Base-by-base conservation (phyloP, 2,113 vertebrate genomes). In the Ceyx margarethae region DNA sequence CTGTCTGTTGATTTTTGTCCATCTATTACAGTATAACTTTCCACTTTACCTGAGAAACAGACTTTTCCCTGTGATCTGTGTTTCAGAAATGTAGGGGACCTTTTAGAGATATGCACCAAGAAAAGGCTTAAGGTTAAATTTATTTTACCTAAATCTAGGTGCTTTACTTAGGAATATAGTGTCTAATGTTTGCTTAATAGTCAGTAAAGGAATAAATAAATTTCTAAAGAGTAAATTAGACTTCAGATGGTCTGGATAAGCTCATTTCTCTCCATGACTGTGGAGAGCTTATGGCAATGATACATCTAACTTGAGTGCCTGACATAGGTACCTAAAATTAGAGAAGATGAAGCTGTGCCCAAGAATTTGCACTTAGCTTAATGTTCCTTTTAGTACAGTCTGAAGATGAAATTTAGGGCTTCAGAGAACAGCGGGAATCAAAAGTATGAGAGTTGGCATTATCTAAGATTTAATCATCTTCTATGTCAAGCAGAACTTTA, bases 321-420 rank as follows among this genome's bases (percentile, higher is more conserved):
- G 75, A 82, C 85, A 90, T 54, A 76, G 75, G 46, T 91, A 89
- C 42, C 86, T 93, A 92, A 94, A 94, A 93, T 95, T 87, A 92
- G 91, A 68, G 40, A 61, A 91, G 45, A 92, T 79, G 89, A 94
- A 94, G 80, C 67, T 89, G 69, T 91, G 81, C 87, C 85, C 22
- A 3, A 87, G 77, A 93, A 19, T 87, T 95, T 92, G 88, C 86
- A 90, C 83, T 87, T 94, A 33, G 51, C 67, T 69, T 61, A 40
- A 72, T 84, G 77, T 95, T 93, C 89, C 45, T 89, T 93, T 90
- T 89, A 87, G 54, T 73, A 25, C 21, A 53, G 53, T 61, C 91
- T 93, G 77, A 90, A 78, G 53, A 93, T 72, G 53, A 96, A 90
- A 92, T 93, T 56, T 43, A 90, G 61, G 76, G 40, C 69, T 91